Percentiles rank a stretch among this genome's conserved stretches.
Conservation (phyloP, 1,140 invertebrate species). For the Trachymyrmex septentrionalis region DNA sequence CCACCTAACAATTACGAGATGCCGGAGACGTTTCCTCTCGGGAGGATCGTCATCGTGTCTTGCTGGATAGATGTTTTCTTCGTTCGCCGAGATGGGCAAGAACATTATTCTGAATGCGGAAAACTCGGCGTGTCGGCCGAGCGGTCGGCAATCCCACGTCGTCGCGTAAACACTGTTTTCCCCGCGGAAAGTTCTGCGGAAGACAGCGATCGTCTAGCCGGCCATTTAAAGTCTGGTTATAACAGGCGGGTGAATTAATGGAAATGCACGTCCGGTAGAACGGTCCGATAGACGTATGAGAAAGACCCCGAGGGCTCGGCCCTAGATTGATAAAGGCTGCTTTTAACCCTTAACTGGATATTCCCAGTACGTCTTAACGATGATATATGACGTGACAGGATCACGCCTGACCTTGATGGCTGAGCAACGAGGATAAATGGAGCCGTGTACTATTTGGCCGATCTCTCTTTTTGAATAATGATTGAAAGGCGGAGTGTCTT, state of each 20-base stretch:
- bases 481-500: constrained; percentile 10
- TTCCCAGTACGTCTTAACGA: constrained; percentile 70
- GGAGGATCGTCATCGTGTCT: neutral
- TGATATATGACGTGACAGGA: constrained; percentile 75
- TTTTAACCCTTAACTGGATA: constrained; percentile 77
- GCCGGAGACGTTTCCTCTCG: constrained; percentile 4
- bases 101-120: neutral
- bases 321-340: constrained; percentile 74
- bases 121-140: constrained; percentile 4
- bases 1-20: constrained; percentile 30
- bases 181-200: constrained; percentile 47
- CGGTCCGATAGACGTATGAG: constrained; percentile 69
- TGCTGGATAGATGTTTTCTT: neutral
- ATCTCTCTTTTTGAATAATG: constrained; percentile 66
- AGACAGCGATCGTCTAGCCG: constrained; percentile 52
- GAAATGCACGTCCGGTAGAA: constrained; percentile 68
- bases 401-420: constrained; percentile 75
- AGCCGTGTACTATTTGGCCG: constrained; percentile 58
- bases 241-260: constrained; percentile 69
- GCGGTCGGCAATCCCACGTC: neutral
- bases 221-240: constrained; percentile 66
- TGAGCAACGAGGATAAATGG: constrained; percentile 73
- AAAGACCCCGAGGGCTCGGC: constrained; percentile 68
- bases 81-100: neutral
- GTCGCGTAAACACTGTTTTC: constrained; percentile 18